These are phyloP conservation scores for Pandion haliaetus DNA, from an alignment of 2,113 vertebrate genomes.

Conservation along the genomic window DNA sequence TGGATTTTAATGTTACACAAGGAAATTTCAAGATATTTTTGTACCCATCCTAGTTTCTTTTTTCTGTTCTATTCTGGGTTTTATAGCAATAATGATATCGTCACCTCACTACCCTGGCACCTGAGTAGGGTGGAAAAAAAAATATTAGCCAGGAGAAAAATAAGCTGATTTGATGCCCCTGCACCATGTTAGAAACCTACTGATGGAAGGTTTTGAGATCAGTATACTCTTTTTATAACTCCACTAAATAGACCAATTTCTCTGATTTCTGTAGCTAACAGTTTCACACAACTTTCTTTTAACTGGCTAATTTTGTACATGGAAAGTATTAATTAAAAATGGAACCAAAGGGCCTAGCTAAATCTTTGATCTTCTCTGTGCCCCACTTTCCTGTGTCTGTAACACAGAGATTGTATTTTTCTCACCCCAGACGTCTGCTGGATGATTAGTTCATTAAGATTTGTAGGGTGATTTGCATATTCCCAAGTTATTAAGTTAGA, in stretches of 20 bases:
- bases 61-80: not conserved
- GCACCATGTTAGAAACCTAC: not conserved
- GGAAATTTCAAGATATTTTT: not conserved
- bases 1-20: not conserved
- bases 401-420: not conserved
- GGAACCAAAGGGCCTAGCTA: not conserved
- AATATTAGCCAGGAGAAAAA: not conserved
- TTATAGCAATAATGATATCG: not conserved
- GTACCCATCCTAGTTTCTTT: not conserved
- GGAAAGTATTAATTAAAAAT: not conserved
- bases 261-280: not conserved
- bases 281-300: not conserved
- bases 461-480: not conserved
- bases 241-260: not conserved
- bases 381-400: not conserved
- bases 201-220: not conserved
- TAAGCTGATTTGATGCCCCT: not conserved
- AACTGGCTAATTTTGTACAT: not conserved
- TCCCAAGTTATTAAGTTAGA: not conserved
- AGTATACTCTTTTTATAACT: not conserved
- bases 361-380: not conserved
- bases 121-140: not conserved
- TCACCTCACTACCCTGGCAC: not conserved
- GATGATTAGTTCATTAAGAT: not conserved
- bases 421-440: not conserved